Base-by-base conservation (phyloP, 2,113 vertebrate genomes). In the Pangasianodon gigas region DNA sequence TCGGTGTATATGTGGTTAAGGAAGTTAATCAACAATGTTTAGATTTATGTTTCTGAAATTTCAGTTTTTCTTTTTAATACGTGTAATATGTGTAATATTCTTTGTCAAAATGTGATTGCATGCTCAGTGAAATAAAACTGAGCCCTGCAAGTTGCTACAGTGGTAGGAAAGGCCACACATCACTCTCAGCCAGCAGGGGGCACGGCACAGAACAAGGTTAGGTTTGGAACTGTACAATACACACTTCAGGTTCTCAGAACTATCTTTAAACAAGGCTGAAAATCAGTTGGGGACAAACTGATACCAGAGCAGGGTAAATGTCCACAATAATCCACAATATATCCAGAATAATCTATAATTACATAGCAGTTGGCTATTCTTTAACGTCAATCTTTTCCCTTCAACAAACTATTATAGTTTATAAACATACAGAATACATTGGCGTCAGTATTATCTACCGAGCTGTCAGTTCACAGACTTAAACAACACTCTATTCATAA, bases 251-350 rank as follows among this genome's bases (percentile, higher is more conserved):
- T 18, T 87, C 48, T 84, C 56, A 77, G 16, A 85, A 26, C 56
- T 32, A 58, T 77, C 56, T 13, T 88, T 88, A 37, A 51, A 56
- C 58, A 67, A 91, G 75, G 41, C 67, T 90, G 77, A 18, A 84
- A 79, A 37, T 44, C 79, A 87, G 18, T 69, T 69, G 51, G 32
- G 67, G 84, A 89, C 81, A 87, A 58, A 92, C 62, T 24, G 77
- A 52, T 67, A 51, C 18, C 9, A 52, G 37, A 37, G 58, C 86
- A 18, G 14, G 48, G 14, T 7, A 81, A 81, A 3, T 52, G 29
- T n/a, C 79, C 48, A 52, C 29, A 52, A 32, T 81, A 9, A 79
- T 79, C 44, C 13, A 44, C 21, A 41, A 65, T 48, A 79, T 60
- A 62, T 81, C 41, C 44, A 80, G 3, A 88, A 65, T 67, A 82